Base-by-base conservation (phyloP, 2,113 vertebrate species). In the Cochlearius cochlearius region DNA sequence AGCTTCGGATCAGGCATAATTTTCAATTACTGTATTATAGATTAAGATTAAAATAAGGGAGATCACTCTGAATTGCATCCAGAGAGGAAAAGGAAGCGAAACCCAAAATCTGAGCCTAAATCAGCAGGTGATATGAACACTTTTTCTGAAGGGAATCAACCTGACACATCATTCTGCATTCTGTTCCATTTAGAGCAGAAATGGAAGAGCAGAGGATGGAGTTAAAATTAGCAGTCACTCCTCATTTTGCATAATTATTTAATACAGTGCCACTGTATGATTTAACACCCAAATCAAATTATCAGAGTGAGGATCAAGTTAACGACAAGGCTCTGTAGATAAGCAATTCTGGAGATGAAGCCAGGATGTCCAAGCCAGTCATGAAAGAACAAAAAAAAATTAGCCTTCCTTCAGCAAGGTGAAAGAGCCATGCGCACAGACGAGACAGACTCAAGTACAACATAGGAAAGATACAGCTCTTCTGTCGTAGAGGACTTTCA, bases 271-370 rank as follows among this genome's bases (percentile, higher is more conserved):
- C 32, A 77, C n/a, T 76, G 52, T 8, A 45, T 17, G 45, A 91
- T 63, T 94, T 91, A 90, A 95, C 39, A 75, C 19, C 53, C 86
- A 93, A 96, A 81, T 71, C 89, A 96, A 95, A 92, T 88, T 73
- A 91, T 73, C 43, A 90, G 62, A 68, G 83, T 27, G 52, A 69
- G 71, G 32, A 69, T 53, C 34, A 52, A 81, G 64, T 59, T 53
- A 97, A 83, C 66, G 27, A 95, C 30, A 63, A 36, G 38, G 34
- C n/a, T 32, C 82, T 89, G 79, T 23, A 53, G n/a, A n/a, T 55
- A 62, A 4, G 14, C 2, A 4, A 13, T 41, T n/a, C 90, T 94
- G 77, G 62, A 47, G 58, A 64, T 58, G 41, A 91, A 43, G 86
- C 32, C 52, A 94, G 59, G 60, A 56, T 85, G 71, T 66, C 15